Base-by-base conservation (phyloP, 2,888 invertebrate species). In the Fabriciana adippe region DNA sequence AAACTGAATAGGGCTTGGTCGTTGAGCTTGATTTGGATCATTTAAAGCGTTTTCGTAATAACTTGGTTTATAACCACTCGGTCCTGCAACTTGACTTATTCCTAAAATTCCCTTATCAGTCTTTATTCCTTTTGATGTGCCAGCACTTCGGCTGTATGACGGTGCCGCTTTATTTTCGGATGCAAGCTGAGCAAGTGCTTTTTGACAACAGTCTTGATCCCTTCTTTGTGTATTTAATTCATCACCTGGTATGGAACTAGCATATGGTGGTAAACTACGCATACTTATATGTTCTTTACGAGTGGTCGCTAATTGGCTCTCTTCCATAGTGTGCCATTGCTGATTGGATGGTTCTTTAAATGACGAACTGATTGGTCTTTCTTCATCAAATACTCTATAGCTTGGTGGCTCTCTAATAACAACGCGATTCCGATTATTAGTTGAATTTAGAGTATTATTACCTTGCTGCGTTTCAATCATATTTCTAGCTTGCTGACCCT, bases 241-340 rank as follows among this genome's bases (percentile, higher is more conserved):
- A 16, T 48, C 59, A 16, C 21, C 48, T 53, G 56, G 26, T 54
- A 47, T n/a, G 15, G 15, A n/a, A 18, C 13, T 21, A 41, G 13
- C 18, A 61, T 55, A 61, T 41, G 55, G 66, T 31, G 66, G 55
- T 48, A 55, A 14, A 21, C 53, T 66, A 18, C 61, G 54, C 64
- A 56, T 61, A n/a, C 31, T n/a, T 51, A 54, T 53, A 53, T 68
- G 53, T 48, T 65, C 45, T 21, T 18, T 55, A 50, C 61, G 59
- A 31, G 48, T 48, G 3, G 67, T 16, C 18, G 59, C 56, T 11
- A 48, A 15, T 47, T 26, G 26, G 51, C 55, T 72, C 21, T 72
- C 68, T 55, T 65, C 35, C 48, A 74, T 64, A 15, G 73, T 62
- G 26, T 64, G 64, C 74, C 72, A 74, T n/a, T 70, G 66, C 13